Conservation (phyloP, 2,888 invertebrate genomes). For the Eurytoma californica region DNA sequence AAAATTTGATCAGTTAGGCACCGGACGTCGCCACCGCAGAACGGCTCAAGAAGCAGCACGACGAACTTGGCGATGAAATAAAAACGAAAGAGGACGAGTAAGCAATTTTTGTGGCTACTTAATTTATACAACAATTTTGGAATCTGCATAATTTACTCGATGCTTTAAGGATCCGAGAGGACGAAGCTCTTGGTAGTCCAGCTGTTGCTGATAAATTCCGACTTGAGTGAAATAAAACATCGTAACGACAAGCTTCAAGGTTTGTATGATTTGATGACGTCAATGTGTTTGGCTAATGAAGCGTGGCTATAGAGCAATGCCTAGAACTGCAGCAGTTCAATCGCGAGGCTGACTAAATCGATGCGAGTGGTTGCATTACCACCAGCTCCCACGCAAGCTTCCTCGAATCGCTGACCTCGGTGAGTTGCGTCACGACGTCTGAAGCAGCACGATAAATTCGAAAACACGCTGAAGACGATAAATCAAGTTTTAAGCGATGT, state of each 20-base stretch:
- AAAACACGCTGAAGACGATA: conserved; percentile 94
- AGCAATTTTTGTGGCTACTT: conserved; percentile 67
- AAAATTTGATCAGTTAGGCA: conserved; percentile 89
- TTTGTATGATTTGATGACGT: conserved; percentile 84
- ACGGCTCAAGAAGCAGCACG: conserved; percentile 90
- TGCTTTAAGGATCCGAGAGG: conserved; percentile 83
- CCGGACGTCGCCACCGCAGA: conserved; percentile 95
- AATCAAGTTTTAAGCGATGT: conserved; percentile 89
- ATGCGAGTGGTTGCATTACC: too few relatives aligned
- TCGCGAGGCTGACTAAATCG: conserved; percentile 97
- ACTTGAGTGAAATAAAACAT: conserved; percentile 85
- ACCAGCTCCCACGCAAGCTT: conserved; percentile 96
- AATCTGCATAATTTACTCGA: neutral
- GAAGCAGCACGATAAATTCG: conserved; percentile 95
- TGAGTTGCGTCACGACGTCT: conserved; percentile 92
- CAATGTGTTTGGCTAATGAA: conserved; percentile 88
- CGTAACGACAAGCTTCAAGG: conserved; percentile 83
- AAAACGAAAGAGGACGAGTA: conserved; percentile 92
- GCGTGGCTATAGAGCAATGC: conserved; percentile 90
- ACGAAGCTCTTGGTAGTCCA: conserved; percentile 87
- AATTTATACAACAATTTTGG: too few relatives aligned
- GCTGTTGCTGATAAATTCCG: conserved; percentile 84
- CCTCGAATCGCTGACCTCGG: conserved; percentile 91
- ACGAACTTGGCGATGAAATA: conserved; percentile 93
- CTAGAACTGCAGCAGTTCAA: conserved; percentile 94